These are phyloP conservation scores for Castor canadensis DNA, from an alignment of 2,113 vertebrate genomes.

Conservation along the genomic window DNA sequence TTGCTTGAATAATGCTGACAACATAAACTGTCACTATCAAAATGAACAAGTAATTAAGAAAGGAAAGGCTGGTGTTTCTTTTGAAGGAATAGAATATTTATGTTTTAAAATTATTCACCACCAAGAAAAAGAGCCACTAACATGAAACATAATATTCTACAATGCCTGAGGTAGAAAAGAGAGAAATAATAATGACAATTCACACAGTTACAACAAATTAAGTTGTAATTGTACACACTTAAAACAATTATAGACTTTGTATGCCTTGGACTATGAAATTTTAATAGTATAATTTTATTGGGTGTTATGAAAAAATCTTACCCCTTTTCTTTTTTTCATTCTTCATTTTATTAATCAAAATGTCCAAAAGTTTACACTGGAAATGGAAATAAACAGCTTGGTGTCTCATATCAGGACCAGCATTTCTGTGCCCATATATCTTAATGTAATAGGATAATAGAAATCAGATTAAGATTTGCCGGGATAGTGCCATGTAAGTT, in stretches of 20 bases:
- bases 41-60: slow-evolving; percentile 80
- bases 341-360: background rate
- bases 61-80: slow-evolving; percentile 69
- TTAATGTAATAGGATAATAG: background rate
- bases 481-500: background rate
- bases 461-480: background rate
- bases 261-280: slow-evolving; percentile 60
- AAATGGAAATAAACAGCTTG: background rate
- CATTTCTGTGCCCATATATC: background rate
- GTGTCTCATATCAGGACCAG: background rate
- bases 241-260: slow-evolving; percentile 63
- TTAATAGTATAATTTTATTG: slow-evolving; percentile 53
- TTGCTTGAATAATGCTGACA: slow-evolving; percentile 69
- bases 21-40: slow-evolving; percentile 75
- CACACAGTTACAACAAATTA: slow-evolving; percentile 69
- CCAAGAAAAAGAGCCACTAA: slow-evolving; percentile 70
- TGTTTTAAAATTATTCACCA: slow-evolving; percentile 70
- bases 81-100: slow-evolving; percentile 45
- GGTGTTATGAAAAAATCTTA: background rate
- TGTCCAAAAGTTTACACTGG: background rate
- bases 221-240: slow-evolving; percentile 51
- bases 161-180: slow-evolving; percentile 69
- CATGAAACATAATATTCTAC: slow-evolving; percentile 73
- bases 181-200: slow-evolving; percentile 72
- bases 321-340: background rate